phyloP scores from a whole-genome alignment of 2,888 invertebrate species.

The Carcina quercana region DNA sequence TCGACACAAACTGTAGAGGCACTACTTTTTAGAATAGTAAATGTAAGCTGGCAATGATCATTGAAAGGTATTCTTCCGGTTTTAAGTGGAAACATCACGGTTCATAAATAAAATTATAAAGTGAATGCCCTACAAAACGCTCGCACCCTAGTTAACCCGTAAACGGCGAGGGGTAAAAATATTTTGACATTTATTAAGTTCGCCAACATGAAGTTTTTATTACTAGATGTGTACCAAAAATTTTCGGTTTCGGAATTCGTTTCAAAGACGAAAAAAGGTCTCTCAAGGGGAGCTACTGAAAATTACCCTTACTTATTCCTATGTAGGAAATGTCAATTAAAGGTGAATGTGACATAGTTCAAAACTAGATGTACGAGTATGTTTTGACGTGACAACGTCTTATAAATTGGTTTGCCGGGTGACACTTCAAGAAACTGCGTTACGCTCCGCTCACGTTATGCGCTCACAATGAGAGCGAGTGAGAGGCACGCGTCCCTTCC shows the following conservation, averaged over 20 bases:
- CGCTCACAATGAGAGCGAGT: no score
- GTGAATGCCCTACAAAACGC: constrained; percentile 45
- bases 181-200: constrained; percentile 58
- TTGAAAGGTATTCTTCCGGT: constrained; percentile 32
- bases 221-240: constrained; percentile 22
- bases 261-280: not conserved
- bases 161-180: constrained; percentile 53
- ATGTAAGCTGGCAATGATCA: constrained; percentile 10
- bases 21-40: not conserved
- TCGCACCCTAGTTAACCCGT: constrained; percentile 58
- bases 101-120: constrained; percentile 66
- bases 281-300: not conserved
- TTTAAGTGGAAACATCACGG: constrained; percentile 48
- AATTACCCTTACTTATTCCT: no score
- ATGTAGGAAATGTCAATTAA: no score
- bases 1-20: not conserved
- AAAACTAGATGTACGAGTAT: not conserved
- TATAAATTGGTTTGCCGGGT: no score
- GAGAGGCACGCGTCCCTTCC: no score
- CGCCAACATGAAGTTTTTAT: constrained; percentile 7
- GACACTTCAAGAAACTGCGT: no score
- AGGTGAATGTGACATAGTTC: not conserved
- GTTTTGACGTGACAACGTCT: no score
- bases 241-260: not conserved
- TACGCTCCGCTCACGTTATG: no score